Base-by-base conservation (phyloP, 2,888 invertebrate genomes). In the Dolomedes plantarius region DNA sequence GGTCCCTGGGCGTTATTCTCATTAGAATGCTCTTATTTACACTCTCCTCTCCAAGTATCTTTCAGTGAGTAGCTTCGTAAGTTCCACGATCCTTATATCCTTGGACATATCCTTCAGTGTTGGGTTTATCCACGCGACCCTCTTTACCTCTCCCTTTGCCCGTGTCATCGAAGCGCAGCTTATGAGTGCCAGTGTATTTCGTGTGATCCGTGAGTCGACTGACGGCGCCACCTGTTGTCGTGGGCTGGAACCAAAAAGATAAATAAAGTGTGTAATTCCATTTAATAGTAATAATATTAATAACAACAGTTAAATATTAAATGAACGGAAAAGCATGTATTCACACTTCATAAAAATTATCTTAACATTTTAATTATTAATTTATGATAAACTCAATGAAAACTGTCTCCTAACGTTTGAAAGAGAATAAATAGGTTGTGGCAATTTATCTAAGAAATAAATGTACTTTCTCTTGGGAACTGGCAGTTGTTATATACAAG, bases 121-220 rank as follows among this genome's bases (percentile, higher is more conserved):
- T 95, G 27, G 94, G 93, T 16, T 94, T 74, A 90, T 96, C 95
- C 91, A 95, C 96, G 75, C 97, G 93, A 28, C 97, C 97, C 1
- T 95, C 93, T 80, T 96, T 95, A 6, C 97, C 97, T 9, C 86
- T 77, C 23, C 96, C 96, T 91, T 95, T 96, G 85, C 97, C 97
- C 31, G 93, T 92, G 76, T 95, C 95, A 91, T 96, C 96, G 90
- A 96, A 97, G 29, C 97, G 94, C 90, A 96, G 95, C 91, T 94
- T 96, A 91, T 96, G 96, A 5, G 96, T 95, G 72, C 97, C 97
- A 0, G 97, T 97, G 91, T 96, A 97, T 90, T 96, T 96, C 90
- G 94, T 94, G n/a, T 95, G 94, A 91, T 97, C 96, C 0, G 97
- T 97, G 89, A 97, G 91, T 87, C 97, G 93, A 89, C 95, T 95